phyloP scores from a whole-genome alignment of 2,113 vertebrate genomes.

The Dolichotis patagonum region DNA sequence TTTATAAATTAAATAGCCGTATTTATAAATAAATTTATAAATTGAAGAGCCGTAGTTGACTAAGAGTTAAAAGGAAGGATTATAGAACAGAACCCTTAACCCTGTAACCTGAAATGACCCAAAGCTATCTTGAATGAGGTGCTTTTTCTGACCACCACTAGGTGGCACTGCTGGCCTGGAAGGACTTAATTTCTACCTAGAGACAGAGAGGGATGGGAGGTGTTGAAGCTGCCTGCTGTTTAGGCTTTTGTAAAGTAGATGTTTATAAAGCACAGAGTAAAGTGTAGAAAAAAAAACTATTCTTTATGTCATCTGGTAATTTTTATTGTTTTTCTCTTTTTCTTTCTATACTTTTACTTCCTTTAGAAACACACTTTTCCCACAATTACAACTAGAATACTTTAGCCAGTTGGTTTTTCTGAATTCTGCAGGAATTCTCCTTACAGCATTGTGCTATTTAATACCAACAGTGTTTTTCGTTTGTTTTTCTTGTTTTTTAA shows the following conservation, averaged over 20 bases:
- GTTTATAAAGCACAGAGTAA: constrained; percentile 29
- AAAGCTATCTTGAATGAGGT: neutral
- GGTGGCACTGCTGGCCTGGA: neutral
- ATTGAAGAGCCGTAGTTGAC: neutral
- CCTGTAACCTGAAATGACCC: neutral
- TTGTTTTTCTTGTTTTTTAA: too few relatives aligned
- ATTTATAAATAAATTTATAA: too few relatives aligned
- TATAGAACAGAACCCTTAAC: neutral
- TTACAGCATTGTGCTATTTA: constrained; percentile 43
- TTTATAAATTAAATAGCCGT: too few relatives aligned
- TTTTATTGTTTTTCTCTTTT: constrained; percentile 80
- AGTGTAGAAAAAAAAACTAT: constrained; percentile 35
- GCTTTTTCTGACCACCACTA: neutral
- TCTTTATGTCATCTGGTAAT: constrained; percentile 84
- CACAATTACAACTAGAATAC: neutral
- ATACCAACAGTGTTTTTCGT: neutral
- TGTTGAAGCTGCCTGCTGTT: neutral
- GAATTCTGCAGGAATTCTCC: constrained; percentile 41
- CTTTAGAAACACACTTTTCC: constrained; percentile 82
- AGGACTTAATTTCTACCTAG: neutral
- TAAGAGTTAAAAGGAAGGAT: neutral
- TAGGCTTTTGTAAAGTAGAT: constrained; percentile 25
- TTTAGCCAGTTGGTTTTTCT: constrained; percentile 36
- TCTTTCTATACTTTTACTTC: constrained; percentile 82
- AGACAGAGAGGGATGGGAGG: neutral